Evolutionary conservation across 1,140 invertebrate genomes (phyloP).

Genomic region (Teleopsis dalmanni): DNA sequence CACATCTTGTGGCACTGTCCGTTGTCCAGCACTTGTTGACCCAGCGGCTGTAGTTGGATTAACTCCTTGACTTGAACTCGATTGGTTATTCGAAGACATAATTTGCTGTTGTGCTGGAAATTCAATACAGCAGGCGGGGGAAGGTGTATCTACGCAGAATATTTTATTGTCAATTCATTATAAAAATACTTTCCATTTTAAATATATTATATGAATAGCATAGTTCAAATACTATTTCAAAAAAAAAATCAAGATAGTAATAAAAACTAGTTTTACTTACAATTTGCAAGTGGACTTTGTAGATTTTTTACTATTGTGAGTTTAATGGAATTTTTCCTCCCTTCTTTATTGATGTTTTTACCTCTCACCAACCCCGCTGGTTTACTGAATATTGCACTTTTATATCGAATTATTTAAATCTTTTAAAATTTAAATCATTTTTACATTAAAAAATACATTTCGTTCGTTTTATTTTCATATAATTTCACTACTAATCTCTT

Average conservation of each 20-base stretch:
- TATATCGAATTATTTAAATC: too few species aligned
- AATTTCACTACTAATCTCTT: constrained; percentile 2
- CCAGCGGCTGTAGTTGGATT: constrained; percentile 2
- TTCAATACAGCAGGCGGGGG: neutral
- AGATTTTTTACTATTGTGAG: neutral
- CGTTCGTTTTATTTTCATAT: constrained; percentile 1
- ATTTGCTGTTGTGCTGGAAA: constrained; percentile 8
- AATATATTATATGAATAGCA: too few species aligned
- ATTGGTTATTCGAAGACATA: constrained; percentile 43
- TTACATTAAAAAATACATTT: neutral
- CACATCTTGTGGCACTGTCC: constrained; percentile 13
- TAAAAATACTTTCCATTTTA: neutral
- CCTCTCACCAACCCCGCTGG: neutral
- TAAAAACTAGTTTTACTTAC: too few species aligned
- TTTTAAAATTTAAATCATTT: too few species aligned
- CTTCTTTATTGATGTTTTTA: constrained; percentile 2
- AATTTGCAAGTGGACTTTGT: constrained; percentile 2
- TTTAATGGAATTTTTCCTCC: neutral
- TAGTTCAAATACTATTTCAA: too few species aligned
- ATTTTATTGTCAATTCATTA: neutral
- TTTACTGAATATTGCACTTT: neutral
- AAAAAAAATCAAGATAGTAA: too few species aligned
- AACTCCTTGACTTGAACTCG: constrained; percentile 15
- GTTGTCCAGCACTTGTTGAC: constrained; percentile 29
- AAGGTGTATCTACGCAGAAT: neutral